Conservation (phyloP, 2,797 vertebrate genomes). For the Anguilla megastoma region DNA sequence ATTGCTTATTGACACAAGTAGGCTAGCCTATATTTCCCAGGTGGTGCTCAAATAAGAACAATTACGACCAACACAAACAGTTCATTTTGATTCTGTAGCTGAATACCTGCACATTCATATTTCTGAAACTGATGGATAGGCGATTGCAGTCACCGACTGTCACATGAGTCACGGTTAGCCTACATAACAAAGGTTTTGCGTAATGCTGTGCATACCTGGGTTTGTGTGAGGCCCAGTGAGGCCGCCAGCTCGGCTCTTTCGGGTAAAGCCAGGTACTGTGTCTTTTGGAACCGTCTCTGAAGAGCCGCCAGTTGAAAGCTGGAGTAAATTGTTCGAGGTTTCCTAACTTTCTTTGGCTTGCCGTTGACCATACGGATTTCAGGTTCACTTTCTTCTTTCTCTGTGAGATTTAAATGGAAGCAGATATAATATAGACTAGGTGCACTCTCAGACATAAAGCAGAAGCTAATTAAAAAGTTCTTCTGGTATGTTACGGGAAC, state of each 20-base stretch:
- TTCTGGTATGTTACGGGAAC: neutral
- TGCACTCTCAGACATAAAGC: neutral
- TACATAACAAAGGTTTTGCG: neutral
- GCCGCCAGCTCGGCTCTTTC: conserved; percentile 84
- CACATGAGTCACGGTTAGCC: neutral
- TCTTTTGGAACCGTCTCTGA: conserved; percentile 83
- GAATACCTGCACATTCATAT: neutral
- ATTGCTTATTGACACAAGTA: neutral
- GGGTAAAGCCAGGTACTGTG: conserved; percentile 83
- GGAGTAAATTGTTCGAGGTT: conserved; percentile 85
- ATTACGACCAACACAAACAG: neutral
- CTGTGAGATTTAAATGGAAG: conserved; percentile 51
- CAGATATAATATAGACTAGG: neutral
- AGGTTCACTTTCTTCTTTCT: conserved; percentile 83
- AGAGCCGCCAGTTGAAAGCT: conserved; percentile 85
- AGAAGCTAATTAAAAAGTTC: neutral
- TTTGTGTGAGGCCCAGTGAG: conserved; percentile 84
- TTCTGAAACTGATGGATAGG: neutral
- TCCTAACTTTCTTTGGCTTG: conserved; percentile 86
- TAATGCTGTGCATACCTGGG: conserved; percentile 70
- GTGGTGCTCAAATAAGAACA: neutral
- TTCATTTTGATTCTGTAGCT: neutral
- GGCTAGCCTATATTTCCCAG: neutral
- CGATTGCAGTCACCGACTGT: neutral
- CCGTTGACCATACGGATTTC: conserved; percentile 85